Evolutionary conservation across 1,140 invertebrate species (phyloP).

Genomic region (Sipha flava): DNA sequence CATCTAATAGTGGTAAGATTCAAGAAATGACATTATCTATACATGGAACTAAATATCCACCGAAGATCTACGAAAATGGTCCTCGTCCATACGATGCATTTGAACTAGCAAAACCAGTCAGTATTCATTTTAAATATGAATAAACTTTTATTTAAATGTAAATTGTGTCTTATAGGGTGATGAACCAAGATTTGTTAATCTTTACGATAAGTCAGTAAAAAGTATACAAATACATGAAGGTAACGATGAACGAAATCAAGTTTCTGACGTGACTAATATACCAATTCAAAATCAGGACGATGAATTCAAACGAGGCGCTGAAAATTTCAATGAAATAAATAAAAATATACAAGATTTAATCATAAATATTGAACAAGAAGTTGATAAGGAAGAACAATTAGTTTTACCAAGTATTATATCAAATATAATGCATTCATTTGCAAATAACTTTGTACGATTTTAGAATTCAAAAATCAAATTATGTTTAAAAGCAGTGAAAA

Average conservation of each 20-base stretch:
- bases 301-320: neutral
- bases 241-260: neutral
- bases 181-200: neutral
- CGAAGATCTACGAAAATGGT: slow-evolving; percentile 3
- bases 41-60: slow-evolving; percentile 27
- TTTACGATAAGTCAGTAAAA: neutral
- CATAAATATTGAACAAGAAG: neutral
- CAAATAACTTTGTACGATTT: no score
- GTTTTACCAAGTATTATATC: neutral
- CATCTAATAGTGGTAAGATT: neutral
- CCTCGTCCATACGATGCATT: neutral
- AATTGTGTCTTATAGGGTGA: neutral
- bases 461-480: no score
- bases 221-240: no score
- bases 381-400: neutral
- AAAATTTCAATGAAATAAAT: no score
- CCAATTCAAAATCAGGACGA: neutral
- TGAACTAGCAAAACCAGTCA: neutral
- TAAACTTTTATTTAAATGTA: neutral
- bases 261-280: neutral
- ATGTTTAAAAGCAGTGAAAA: no score
- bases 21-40: neutral
- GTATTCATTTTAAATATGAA: neutral
- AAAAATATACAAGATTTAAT: neutral
- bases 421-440: neutral